These are phyloP conservation scores for Leptestheria dahalacensis DNA, from an alignment of 1,140 invertebrate species.

Conservation along the genomic window DNA sequence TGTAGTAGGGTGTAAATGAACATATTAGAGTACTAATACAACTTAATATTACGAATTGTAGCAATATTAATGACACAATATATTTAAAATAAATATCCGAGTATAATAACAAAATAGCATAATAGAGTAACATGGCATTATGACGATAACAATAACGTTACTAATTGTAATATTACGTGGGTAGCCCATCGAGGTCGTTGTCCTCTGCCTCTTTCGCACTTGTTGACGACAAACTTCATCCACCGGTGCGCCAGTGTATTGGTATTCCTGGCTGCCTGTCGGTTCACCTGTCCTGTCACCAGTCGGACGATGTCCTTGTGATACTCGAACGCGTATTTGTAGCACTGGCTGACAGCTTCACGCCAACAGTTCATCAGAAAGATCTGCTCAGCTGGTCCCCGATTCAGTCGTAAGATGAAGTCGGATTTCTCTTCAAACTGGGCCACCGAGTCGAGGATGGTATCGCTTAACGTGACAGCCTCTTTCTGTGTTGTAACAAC, in stretches of 20 bases:
- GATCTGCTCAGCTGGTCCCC: neutral
- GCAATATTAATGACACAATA: too few species aligned
- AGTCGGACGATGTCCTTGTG: constrained; percentile 61
- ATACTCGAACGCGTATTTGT: constrained; percentile 79
- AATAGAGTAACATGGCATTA: neutral
- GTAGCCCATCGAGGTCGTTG: constrained; percentile 67
- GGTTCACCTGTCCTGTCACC: constrained; percentile 32
- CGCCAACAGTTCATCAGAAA: neutral
- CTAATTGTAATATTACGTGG: constrained; percentile 27
- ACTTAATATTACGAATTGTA: too few species aligned
- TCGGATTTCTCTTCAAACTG: constrained; percentile 43
- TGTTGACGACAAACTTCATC: constrained; percentile 68
- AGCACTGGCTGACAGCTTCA: constrained; percentile 71
- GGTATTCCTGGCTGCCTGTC: constrained; percentile 32
- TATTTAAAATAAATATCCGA: too few species aligned
- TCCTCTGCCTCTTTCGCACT: constrained; percentile 67
- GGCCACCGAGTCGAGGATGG: constrained; percentile 41
- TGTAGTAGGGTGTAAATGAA: too few species aligned
- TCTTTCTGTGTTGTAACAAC: constrained; percentile 31
- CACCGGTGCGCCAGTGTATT: constrained; percentile 64
- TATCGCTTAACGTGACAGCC: constrained; percentile 42
- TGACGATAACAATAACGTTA: neutral
- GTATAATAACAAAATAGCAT: neutral
- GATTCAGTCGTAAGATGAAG: neutral
- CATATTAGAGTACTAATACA: too few species aligned